Base-by-base conservation (phyloP, 2,797 vertebrate genomes). In the Chelonia mydas region DNA sequence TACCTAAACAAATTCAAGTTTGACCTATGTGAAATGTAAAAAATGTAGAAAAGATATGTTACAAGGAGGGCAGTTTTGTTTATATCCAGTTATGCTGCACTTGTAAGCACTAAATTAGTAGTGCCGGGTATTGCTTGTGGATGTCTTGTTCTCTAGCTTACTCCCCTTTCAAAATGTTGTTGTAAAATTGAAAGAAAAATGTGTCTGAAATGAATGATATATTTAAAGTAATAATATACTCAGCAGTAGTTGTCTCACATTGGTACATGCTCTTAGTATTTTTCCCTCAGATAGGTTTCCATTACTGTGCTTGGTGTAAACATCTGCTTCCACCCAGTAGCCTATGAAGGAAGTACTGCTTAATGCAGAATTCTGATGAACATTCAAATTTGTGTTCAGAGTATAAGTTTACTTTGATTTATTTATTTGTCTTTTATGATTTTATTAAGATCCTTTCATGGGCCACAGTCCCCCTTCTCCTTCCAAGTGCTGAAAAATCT, bases 331-430 rank as follows among this genome's bases (percentile, higher is more conserved):
- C 27, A 45, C 13, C 28, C 23, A 78, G 28, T 49, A 88, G 83
- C n/a, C 92, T 90, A 93, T 88, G 90, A 92, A 93, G 81, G 87
- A 96, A 86, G 28, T 95, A 91, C 51, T 86, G 37, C 86, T 86
- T 93, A 80, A 76, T 88, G 19, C 27, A 84, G 91, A 91, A 87
- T 95, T 90, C 55, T 93, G 89, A 84, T 55, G 65, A 88, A 57
- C 47, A 82, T 76, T n/a, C 93, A 84, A 19, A 72, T 94, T 91
- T 81, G 3, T 78, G 33, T 88, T 94, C 61, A 84, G 83, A 82
- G 50, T 92, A 92, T 92, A 92, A 97, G 95, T 90, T 90, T 86
- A 84, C 57, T 90, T 94, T 94, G 65, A 89, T 89, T 89, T 95
- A 89, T 53, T 41, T 41, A 41, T 41, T 41, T 41, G 41, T 41